Evolutionary conservation across 1,140 invertebrate genomes (phyloP).

Genomic region (Aporrectodea caliginosa): DNA sequence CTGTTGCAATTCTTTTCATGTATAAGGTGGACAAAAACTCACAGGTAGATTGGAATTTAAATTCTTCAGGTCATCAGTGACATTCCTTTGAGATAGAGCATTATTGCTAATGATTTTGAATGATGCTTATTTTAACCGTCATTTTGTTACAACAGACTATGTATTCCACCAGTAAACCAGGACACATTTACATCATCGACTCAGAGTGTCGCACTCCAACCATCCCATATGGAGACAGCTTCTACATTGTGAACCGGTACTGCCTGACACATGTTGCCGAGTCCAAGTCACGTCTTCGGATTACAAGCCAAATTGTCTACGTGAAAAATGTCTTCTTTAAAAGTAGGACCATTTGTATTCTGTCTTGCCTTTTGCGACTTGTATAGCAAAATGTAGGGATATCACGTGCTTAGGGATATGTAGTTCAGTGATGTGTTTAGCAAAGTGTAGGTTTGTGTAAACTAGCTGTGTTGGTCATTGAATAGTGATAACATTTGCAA

Average conservation of each 20-base stretch:
- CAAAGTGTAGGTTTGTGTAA: neutral
- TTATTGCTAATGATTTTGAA: neutral
- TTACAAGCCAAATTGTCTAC: neutral
- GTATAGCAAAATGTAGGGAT: too few relatives aligned
- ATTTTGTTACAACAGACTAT: neutral
- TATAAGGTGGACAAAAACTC: too few relatives aligned
- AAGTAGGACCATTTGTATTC: neutral
- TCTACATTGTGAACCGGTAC: neutral
- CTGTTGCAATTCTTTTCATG: too few relatives aligned
- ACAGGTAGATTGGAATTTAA: neutral
- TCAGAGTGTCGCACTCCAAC: neutral
- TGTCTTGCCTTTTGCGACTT: too few relatives aligned
- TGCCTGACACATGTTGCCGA: neutral
- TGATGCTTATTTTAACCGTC: neutral
- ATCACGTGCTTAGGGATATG: neutral
- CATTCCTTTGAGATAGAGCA: neutral
- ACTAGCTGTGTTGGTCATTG: neutral
- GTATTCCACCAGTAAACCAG: neutral
- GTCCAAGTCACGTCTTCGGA: neutral
- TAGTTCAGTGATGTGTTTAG: neutral
- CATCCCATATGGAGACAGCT: neutral
- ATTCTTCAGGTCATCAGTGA: neutral
- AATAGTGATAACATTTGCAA: too few relatives aligned
- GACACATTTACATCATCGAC: neutral
- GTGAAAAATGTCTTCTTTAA: neutral